Conservation (phyloP, 2,797 vertebrate genomes). For the Halcyon smyrnensis region DNA sequence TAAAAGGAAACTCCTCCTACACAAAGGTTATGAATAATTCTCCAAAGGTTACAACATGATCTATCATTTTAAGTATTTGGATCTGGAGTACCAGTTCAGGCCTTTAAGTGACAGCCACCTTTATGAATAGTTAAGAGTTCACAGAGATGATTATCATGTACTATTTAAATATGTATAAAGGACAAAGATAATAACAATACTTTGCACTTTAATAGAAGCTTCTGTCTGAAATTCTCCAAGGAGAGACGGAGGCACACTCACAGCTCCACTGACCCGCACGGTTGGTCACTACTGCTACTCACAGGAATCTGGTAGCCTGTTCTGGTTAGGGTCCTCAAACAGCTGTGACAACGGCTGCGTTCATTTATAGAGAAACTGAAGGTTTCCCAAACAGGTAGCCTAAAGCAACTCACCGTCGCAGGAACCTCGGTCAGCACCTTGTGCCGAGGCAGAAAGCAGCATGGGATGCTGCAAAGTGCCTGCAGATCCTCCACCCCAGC, state of each 20-base stretch:
- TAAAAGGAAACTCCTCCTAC: constrained; percentile 40
- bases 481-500: neutral
- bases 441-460: neutral
- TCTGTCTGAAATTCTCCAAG: constrained; percentile 69
- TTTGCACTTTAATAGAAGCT: constrained; percentile 73
- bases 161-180: constrained; percentile 79
- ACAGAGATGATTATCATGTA: constrained; percentile 77
- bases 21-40: constrained; percentile 52
- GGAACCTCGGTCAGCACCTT: neutral
- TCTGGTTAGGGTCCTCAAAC: constrained; percentile 21
- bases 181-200: constrained; percentile 78
- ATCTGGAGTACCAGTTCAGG: constrained; percentile 56
- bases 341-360: neutral
- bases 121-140: constrained; percentile 78
- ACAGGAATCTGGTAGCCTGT: constrained; percentile 3
- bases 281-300: constrained; percentile 46
- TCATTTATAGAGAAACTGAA: neutral
- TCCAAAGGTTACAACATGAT: constrained; percentile 59
- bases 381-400: neutral
- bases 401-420: neutral
- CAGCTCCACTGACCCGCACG: constrained; percentile 58
- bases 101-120: constrained; percentile 72
- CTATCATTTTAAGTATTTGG: constrained; percentile 67
- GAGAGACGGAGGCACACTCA: neutral
- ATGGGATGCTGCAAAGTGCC: neutral